Evolutionary conservation across 1,140 invertebrate species (phyloP).

Genomic region (Oreohelix idahoensis): DNA sequence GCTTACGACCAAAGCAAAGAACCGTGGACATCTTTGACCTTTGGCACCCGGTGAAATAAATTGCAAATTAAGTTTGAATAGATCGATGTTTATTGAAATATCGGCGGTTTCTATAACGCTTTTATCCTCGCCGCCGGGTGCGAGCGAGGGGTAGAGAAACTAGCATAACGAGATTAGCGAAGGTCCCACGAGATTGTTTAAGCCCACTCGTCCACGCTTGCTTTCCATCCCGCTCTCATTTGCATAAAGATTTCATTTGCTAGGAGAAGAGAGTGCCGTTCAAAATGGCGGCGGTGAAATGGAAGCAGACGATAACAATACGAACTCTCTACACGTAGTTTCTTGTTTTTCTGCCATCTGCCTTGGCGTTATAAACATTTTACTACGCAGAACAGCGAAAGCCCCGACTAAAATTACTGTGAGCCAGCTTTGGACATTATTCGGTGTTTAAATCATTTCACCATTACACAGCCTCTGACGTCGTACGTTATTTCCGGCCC

Average conservation of each 20-base stretch:
- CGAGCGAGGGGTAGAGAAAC: not conserved
- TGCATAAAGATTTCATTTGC: slow-evolving; percentile 36
- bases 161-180: slow-evolving; percentile 21
- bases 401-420: not conserved
- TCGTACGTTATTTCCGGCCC: not conserved
- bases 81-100: slow-evolving; percentile 17
- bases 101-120: slow-evolving; percentile 21
- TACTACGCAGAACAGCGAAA: not conserved
- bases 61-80: slow-evolving; percentile 33
- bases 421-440: not conserved
- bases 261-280: not conserved
- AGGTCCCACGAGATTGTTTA: not conserved
- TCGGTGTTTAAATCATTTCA: not conserved
- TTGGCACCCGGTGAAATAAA: slow-evolving; percentile 22
- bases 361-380: not conserved
- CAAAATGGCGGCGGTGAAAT: slow-evolving; percentile 21
- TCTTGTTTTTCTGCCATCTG: slow-evolving; percentile 30
- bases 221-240: slow-evolving; percentile 5
- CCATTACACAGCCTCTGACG: not conserved
- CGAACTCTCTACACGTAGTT: slow-evolving; percentile 1
- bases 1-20: not conserved
- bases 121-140: not conserved
- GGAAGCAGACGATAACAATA: slow-evolving; percentile 14
- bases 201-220: slow-evolving; percentile 8
- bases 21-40: slow-evolving; percentile 13